These are phyloP conservation scores for Nothocercus nigrocapillus DNA, from an alignment of 2,113 vertebrate species.

Conservation along the genomic window DNA sequence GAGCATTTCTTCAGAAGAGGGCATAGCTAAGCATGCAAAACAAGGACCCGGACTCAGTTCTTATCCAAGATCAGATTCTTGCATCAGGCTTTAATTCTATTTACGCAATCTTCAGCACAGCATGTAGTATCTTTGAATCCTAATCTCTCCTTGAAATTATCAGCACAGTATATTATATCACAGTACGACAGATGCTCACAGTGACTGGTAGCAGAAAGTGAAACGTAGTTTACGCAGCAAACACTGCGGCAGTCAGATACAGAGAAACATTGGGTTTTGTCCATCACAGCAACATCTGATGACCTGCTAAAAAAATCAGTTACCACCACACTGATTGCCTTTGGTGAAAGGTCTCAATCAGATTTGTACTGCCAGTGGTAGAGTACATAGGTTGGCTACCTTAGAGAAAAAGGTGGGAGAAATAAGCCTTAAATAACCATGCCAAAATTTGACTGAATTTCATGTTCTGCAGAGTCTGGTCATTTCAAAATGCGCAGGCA, in stretches of 20 bases:
- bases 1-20: not conserved
- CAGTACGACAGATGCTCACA: not conserved
- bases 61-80: not conserved
- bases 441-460: not conserved
- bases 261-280: too few species aligned
- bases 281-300: not conserved
- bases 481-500: not conserved
- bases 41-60: not conserved
- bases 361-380: not conserved
- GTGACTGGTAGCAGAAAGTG: not conserved
- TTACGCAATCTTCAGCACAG: not conserved
- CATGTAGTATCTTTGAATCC: not conserved
- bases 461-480: not conserved
- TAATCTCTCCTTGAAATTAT: not conserved
- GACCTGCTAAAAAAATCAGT: not conserved
- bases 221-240: not conserved
- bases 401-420: not conserved
- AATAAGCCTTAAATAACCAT: not conserved
- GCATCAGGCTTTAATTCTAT: not conserved
- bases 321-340: not conserved
- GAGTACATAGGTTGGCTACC: not conserved
- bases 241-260: not conserved
- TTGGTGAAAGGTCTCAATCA: not conserved
- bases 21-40: not conserved
- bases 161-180: not conserved